These are phyloP conservation scores for Menidia beryllina DNA, from an alignment of 2,113 vertebrate species.

Conservation along the genomic window DNA sequence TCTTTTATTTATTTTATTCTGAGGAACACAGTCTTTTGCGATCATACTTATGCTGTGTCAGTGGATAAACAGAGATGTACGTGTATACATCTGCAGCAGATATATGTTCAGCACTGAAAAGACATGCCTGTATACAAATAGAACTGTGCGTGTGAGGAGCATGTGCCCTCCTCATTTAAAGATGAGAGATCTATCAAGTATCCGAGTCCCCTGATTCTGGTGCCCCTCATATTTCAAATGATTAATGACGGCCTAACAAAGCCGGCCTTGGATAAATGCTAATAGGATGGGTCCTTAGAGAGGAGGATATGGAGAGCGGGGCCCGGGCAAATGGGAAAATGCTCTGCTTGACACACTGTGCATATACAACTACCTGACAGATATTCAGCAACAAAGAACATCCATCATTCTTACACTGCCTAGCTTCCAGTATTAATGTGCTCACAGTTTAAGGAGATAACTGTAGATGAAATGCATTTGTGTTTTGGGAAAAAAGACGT, in stretches of 20 bases:
- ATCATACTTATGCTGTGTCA: neutral
- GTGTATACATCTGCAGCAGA: neutral
- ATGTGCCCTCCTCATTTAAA: conserved; percentile 65
- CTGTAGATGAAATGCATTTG: conserved; percentile 49
- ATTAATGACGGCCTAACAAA: conserved; percentile 82
- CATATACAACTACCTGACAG: conserved; percentile 78
- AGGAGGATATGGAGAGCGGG: conserved; percentile 67
- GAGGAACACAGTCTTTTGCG: conserved; percentile 4
- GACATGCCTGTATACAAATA: conserved; percentile 4
- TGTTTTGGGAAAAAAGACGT: conserved; percentile 46
- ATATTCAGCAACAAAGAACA: conserved; percentile 72
- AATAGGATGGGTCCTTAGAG: conserved; percentile 78
- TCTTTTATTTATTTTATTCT: neutral
- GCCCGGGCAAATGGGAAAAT: conserved; percentile 59
- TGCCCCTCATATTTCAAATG: conserved; percentile 79
- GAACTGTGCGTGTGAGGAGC: conserved; percentile 50
- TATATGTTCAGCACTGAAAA: conserved; percentile 3
- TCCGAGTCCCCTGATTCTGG: conserved; percentile 57
- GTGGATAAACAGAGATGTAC: neutral
- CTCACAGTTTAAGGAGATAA: conserved; percentile 68
- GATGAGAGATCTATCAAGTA: conserved; percentile 72
- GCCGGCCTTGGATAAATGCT: conserved; percentile 78
- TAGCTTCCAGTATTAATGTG: conserved; percentile 64
- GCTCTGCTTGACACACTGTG: conserved; percentile 57
- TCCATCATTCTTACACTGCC: conserved; percentile 74